Evolutionary conservation across 1,140 invertebrate genomes (phyloP), one percentile per base, ranked within the genome.

Genomic region (Delia radicum): DNA sequence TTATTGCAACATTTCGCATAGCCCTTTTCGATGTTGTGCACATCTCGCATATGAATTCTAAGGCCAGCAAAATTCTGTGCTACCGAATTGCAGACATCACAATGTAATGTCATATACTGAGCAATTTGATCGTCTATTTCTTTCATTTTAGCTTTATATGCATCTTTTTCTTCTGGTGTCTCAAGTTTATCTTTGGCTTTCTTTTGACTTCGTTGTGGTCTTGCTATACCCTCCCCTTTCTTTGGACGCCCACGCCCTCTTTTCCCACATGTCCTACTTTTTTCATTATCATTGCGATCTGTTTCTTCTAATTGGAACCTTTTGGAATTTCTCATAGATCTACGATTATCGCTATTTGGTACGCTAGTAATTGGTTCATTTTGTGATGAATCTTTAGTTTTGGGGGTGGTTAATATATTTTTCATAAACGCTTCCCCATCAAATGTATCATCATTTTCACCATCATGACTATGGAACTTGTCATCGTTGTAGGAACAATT

Each of bases 1-100:
- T 67, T 67, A 15, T 67, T 67, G 8, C 63, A 67, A 67, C 63
- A 67, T 31, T 67, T 67, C 18, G 63, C 63, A n/a, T 67, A 67
- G 7, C 63, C 63, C 27, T 29, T 67, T n/a, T 31, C 18, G 15
- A 67, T 29, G n/a, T 18, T 29, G 21, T 67, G 63, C 0, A 8
- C 46, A 2, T 67, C 28, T 4, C 63, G 63, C 63, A 67, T 67
- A 18, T 31, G 28, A 31, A 18, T 28, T 18, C 63, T 29, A 2
- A 67, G 18, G 7, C 63, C 29, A 2, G 63, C 63, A 29, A 67
- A 67, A 6, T 67, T 67, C 18, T 67, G 28, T 18, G 63, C 7
- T 31, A 31, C 63, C 12, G 28, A 29, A 29, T 7, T n/a, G 4
- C 28, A 31, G 31, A 18, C 28, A 0, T 67, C 63, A 28, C 63